Percentiles rank a stretch among this genome's conserved stretches.
Conservation (phyloP, 2,888 invertebrate genomes). For the Chironomus tentans region DNA sequence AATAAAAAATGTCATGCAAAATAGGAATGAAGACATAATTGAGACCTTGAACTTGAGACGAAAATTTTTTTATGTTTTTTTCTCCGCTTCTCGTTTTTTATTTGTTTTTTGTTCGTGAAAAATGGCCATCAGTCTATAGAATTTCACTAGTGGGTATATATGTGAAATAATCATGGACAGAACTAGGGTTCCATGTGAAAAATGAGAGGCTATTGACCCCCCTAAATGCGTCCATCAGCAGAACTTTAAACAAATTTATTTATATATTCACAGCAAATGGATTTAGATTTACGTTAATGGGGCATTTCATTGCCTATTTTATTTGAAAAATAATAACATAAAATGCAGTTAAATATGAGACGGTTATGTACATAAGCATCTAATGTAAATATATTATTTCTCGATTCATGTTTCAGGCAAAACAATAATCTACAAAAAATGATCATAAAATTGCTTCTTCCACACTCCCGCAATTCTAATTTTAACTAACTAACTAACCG, state of each 20-base stretch:
- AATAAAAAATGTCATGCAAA: neutral
- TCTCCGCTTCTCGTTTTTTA: neutral
- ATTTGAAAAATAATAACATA: neutral
- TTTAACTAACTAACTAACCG: neutral
- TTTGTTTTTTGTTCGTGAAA: neutral
- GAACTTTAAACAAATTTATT: neutral
- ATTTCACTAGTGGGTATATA: too few species aligned
- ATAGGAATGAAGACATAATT: neutral
- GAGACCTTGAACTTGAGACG: slow-evolving; percentile 26
- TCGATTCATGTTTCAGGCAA: neutral
- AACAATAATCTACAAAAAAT: neutral
- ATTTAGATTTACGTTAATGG: neutral
- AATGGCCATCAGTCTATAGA: neutral
- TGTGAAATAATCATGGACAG: too few species aligned
- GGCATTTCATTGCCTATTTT: neutral
- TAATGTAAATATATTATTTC: neutral
- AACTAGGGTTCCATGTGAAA: too few species aligned
- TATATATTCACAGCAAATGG: neutral
- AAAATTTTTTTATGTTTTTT: neutral
- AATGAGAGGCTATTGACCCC: too few species aligned
- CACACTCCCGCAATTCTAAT: neutral
- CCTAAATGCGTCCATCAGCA: too few species aligned
- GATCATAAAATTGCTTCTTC: too few species aligned
- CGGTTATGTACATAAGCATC: neutral
- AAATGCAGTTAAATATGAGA: neutral